phyloP scores from a whole-genome alignment of 2,888 invertebrate species.

The Caenorhabditis becei region DNA sequence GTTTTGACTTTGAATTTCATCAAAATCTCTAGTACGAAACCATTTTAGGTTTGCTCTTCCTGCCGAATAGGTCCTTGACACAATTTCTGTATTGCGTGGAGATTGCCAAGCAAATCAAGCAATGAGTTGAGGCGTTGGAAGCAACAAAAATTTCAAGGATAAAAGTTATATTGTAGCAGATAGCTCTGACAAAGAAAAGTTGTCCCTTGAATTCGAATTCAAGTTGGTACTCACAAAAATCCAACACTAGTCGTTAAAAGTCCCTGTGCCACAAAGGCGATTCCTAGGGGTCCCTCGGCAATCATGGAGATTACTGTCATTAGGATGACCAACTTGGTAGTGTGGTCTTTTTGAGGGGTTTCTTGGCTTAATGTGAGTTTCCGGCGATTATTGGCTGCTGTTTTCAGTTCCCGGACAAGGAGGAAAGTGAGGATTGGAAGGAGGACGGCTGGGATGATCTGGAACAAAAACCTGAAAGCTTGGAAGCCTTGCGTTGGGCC shows the following conservation, averaged over 20 bases:
- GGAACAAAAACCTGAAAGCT: too few species aligned
- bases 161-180: too few species aligned
- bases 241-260: too few species aligned
- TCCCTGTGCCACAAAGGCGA: background rate
- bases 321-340: background rate
- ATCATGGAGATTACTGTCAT: background rate
- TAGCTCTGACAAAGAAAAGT: background rate
- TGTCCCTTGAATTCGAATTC: too few species aligned
- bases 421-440: too few species aligned
- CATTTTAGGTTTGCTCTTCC: background rate
- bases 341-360: background rate
- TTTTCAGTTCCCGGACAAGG: too few species aligned
- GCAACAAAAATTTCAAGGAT: background rate
- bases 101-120: background rate
- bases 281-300: background rate
- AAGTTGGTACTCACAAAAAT: too few species aligned
- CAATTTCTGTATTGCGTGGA: background rate
- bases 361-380: too few species aligned
- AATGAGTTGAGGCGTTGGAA: background rate
- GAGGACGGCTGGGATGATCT: too few species aligned
- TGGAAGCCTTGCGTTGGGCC: too few species aligned
- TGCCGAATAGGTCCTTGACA: background rate
- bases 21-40: background rate
- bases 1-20: too few species aligned
- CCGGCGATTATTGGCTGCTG: too few species aligned